phyloP scores from a whole-genome alignment of 2,888 invertebrate species.

The Diaprepes abbreviatus region DNA sequence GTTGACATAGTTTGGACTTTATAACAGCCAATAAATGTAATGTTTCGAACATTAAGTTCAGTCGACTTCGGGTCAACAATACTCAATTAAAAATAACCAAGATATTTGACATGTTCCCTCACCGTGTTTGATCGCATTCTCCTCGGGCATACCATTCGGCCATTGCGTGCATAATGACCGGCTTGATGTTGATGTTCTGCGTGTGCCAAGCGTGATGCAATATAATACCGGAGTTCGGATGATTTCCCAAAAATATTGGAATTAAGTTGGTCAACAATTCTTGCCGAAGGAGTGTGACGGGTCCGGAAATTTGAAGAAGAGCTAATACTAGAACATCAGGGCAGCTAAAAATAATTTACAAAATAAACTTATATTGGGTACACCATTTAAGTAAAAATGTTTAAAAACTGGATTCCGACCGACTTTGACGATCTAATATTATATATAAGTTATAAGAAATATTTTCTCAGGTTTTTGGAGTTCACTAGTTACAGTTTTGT shows the following conservation, averaged over 20 bases:
- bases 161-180: slow-evolving; percentile 95
- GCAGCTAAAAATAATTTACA: slow-evolving; percentile 87
- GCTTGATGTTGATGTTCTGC: slow-evolving; percentile 78
- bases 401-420: no score
- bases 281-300: slow-evolving; percentile 83
- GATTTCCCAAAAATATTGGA: slow-evolving; percentile 94
- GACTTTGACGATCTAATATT: no score
- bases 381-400: no score
- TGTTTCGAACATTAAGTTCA: no score
- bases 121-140: slow-evolving; percentile 92
- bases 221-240: slow-evolving; percentile 97
- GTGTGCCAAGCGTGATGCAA: slow-evolving; percentile 97
- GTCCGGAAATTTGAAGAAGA: slow-evolving; percentile 88
- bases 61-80: no score
- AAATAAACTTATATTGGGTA: no score
- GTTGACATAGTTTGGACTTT: no score
- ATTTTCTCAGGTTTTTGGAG: no score
- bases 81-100: no score
- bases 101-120: slow-evolving; percentile 5
- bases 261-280: slow-evolving; percentile 90
- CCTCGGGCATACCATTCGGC: slow-evolving; percentile 95
- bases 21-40: no score
- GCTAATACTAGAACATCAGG: slow-evolving; percentile 94
- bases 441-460: no score
- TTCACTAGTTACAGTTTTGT: no score